Percentiles rank a stretch among this genome's conserved stretches.
These are phyloP conservation scores for Drosophila bipectinata DNA, from an alignment of 1,140 invertebrate genomes.

Conservation along the genomic window DNA sequence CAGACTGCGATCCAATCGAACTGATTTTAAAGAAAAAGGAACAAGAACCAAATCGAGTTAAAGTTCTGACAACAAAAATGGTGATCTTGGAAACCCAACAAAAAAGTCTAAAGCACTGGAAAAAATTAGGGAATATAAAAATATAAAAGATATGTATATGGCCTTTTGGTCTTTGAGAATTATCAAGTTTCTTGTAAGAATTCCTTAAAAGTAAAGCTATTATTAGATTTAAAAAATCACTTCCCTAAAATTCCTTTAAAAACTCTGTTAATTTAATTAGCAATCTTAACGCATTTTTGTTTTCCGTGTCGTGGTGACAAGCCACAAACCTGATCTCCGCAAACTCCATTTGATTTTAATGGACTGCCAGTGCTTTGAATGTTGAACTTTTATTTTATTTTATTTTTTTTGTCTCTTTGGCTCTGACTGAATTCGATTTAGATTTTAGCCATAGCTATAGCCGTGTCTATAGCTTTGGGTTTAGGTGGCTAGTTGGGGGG, in stretches of 20 bases:
- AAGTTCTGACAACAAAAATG: not conserved
- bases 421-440: constrained; percentile 9
- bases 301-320: constrained; percentile 12
- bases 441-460: not conserved
- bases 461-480: not conserved
- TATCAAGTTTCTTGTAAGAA: too few species aligned
- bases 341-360: constrained; percentile 1
- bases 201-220: too few species aligned
- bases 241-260: not conserved
- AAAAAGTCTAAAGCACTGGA: not conserved
- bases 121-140: not conserved
- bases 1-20: constrained; percentile 25
- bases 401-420: not conserved
- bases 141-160: not conserved
- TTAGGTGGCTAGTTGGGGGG: not conserved
- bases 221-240: too few species aligned
- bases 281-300: not conserved
- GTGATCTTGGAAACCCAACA: constrained; percentile 8
- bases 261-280: not conserved
- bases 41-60: constrained; percentile 33
- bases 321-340: constrained; percentile 31
- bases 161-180: too few species aligned
- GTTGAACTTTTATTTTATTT: constrained; percentile 32
- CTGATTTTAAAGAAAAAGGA: constrained; percentile 10
- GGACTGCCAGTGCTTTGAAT: constrained; percentile 26